Evolutionary conservation across 2,797 vertebrate genomes (phyloP), one percentile per base, ranked within the genome.

Genomic region (Hoplostethus mediterraneus): DNA sequence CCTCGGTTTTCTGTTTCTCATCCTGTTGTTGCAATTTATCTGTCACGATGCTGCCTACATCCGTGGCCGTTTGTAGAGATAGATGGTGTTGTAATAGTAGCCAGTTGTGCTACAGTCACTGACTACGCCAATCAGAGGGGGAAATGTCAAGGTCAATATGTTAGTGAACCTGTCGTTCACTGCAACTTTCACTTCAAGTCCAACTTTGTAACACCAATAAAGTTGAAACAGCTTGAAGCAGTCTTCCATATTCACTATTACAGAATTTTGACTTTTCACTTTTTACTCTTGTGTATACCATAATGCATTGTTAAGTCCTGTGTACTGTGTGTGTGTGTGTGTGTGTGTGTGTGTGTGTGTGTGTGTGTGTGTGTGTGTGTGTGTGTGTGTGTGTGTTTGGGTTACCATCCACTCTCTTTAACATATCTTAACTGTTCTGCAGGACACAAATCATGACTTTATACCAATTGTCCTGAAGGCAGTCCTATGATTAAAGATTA

Each of bases 21-120:
- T 75, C 36, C 57, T 54, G 78, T 74, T 80, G 76, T 62, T 70
- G 72, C 48, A 83, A 53, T 73, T 81, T 73, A 70, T 79, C 58
- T 54, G 3, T 58, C 54, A 52, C 51, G 31, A 54, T 17, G 42
- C 56, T 79, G 64, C 62, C 61, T 36, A 57, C 49, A 48, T 58
- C 21, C 21, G 21, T 21, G 47, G 30, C 71, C 67, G 63, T 54
- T 53, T 66, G 49, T 71, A 21, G 21, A 21, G 66, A 58, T 57
- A 66, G 77, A 70, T 45, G 52, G 42, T 73, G 60, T 54, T 66
- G 40, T 67, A 55, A 72, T 33, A 67, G 67, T 84, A 63, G 71
- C 44, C 77, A 49, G 75, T 75, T 76, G 66, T 76, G 63, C 75
- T 66, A 71, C 62, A 80, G 68, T 79, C 59, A 64, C 7, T 64